A percentile compares a stretch with the other conserved stretches of the same genome.
Evolutionary conservation across 2,113 vertebrate species (phyloP).

Genomic region (Tenebrosternarchus preto): DNA sequence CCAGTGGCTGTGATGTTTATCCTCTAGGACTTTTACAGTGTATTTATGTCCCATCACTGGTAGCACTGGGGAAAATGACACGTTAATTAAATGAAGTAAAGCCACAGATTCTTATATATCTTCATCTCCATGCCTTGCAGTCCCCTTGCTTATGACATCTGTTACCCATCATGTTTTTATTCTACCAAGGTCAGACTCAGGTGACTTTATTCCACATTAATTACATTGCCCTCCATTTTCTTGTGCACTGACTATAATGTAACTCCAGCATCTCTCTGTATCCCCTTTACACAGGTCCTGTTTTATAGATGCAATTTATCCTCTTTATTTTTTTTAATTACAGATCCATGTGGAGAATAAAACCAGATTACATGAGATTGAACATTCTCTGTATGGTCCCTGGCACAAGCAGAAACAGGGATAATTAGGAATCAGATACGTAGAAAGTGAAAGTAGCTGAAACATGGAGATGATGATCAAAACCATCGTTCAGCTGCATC

Average conservation of each 20-base stretch:
- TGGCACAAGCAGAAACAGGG: conserved; percentile 48
- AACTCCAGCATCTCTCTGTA: conserved; percentile 43
- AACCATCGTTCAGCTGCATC: not conserved
- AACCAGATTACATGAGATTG: conserved; percentile 52
- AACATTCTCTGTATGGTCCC: conserved; percentile 41
- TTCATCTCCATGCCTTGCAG: conserved; percentile 15
- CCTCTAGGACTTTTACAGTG: conserved; percentile 1
- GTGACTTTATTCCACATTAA: conserved; percentile 45
- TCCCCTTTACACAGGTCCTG: conserved; percentile 53
- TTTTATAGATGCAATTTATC: conserved; percentile 59
- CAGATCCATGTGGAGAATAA: conserved; percentile 49
- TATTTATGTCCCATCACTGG: not conserved
- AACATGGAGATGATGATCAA: conserved; percentile 6
- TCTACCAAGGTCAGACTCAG: conserved; percentile 53
- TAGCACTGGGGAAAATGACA: not conserved
- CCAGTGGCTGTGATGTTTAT: not conserved
- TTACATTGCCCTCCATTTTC: conserved; percentile 44
- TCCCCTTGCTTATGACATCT: conserved; percentile 7
- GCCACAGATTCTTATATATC: not conserved
- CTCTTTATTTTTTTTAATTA: conserved; percentile 61
- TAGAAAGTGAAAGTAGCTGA: not conserved
- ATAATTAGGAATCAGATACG: conserved; percentile 45
- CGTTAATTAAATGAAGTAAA: conserved; percentile 23
- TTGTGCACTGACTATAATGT: conserved; percentile 33
- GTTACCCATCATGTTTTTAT: conserved; percentile 39